Evolutionary conservation across 1,140 invertebrate species (phyloP).

Genomic region (Euschistus heros): DNA sequence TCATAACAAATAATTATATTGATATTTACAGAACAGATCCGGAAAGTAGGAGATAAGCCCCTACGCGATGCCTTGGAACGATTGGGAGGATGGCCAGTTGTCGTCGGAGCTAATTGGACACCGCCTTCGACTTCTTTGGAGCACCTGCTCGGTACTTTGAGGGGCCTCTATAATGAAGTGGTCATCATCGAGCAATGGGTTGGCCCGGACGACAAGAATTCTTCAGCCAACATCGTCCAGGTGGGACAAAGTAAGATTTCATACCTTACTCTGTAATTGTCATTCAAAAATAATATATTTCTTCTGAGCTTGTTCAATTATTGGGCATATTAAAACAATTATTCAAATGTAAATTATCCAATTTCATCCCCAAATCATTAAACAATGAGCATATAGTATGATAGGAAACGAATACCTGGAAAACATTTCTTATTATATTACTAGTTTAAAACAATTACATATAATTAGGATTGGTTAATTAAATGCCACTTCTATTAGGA

Average conservation of each 20-base stretch:
- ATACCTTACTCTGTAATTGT: slow-evolving; percentile 10
- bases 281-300: background rate
- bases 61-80: slow-evolving; percentile 46
- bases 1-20: too few species aligned
- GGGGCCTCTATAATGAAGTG: slow-evolving; percentile 61
- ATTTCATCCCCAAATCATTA: too few species aligned
- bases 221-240: slow-evolving; percentile 74
- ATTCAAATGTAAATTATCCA: too few species aligned
- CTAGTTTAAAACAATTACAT: too few species aligned
- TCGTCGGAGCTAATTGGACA: slow-evolving; percentile 47
- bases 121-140: slow-evolving; percentile 47
- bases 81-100: slow-evolving; percentile 69
- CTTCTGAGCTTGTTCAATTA: too few species aligned
- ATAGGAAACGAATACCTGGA: too few species aligned
- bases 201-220: slow-evolving; percentile 76
- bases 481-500: too few species aligned
- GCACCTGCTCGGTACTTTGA: slow-evolving; percentile 51
- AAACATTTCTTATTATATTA: too few species aligned
- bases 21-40: slow-evolving; percentile 51
- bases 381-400: too few species aligned
- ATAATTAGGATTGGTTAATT: too few species aligned
- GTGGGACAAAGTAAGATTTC: slow-evolving; percentile 40
- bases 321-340: too few species aligned
- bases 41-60: slow-evolving; percentile 52
- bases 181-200: slow-evolving; percentile 69